Evolutionary conservation across 2,113 vertebrate species (phyloP), one percentile per base, ranked within the genome.

Genomic region (Chroicocephalus ridibundus): DNA sequence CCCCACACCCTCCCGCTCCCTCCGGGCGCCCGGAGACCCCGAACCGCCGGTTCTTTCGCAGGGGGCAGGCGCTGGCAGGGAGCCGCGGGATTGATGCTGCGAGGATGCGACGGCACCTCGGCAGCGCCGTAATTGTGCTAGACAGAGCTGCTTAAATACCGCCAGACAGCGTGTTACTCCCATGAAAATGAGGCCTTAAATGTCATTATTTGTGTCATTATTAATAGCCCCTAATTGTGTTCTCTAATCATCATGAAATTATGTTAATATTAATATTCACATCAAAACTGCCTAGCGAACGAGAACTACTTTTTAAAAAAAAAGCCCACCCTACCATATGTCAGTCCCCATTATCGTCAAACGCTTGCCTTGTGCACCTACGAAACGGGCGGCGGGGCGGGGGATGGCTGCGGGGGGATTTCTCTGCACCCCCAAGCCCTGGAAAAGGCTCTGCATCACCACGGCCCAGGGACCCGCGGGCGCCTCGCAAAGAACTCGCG

Each of bases 201-300:
- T 98, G 98, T 98, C 98, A 98, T 98, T 98, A 98, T 98, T 98
- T 98, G 98, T 98, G 98, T 98, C 98, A 98, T 98, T 98, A 98
- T 98, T 98, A 98, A 98, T 98, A 98, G 98, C 98, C 98, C 96
- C 95, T 98, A 98, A 98, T 98, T 98, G 98, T 98, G 97, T 97
- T 98, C 98, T 98, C 98, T 98, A 98, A 98, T 98, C 98, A 98
- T 98, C 98, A 97, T 80, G 96, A 98, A 98, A 98, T 98, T 97
- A 98, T 98, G 98, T 98, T 98, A 98, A 98, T 98, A 98, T 98
- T 98, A 98, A 98, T 98, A 98, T 98, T 98, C 98, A 98, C 98
- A 97, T 98, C 98, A 98, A 98, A 98, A 97, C 98, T 98, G 98
- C 98, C 97, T 97, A 66, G 98, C 97, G 98, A 98, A 97, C 92